These are phyloP conservation scores for western clawed frog (Xenopus tropicalis) DNA, from an alignment of 2,113 vertebrate species.

Conservation along the genomic window UCB_Xtro_10.0 CM004447.2:117105001-117105500, in stretches of 20 bases:
- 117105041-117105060: too few relatives aligned
- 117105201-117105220: not conserved
- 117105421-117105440: slow-evolving; percentile 35
- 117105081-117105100: too few relatives aligned
- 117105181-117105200: slow-evolving; percentile 11
- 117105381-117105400: slow-evolving; percentile 39
- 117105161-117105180: too few relatives aligned
- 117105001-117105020: too few relatives aligned
- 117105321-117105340: slow-evolving; percentile 8
- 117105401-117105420: slow-evolving; percentile 38
- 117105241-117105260: slow-evolving; percentile 18
- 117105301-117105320: slow-evolving; percentile 37
- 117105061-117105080: too few relatives aligned
- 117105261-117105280: slow-evolving; percentile 28
- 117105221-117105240: slow-evolving; percentile 15
- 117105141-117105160: too few relatives aligned
- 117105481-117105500: slow-evolving; percentile 5
- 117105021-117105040: too few relatives aligned
- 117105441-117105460: slow-evolving; percentile 45
- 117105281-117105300: slow-evolving; percentile 31
- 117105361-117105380: slow-evolving; percentile 39
- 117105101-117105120: too few relatives aligned
- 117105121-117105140: too few relatives aligned
- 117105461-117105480: slow-evolving; percentile 21
- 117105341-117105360: slow-evolving; percentile 38